A percentile compares a stretch with the other conserved stretches of the same genome.
Evolutionary conservation across 2,797 vertebrate species (phyloP).

Genomic region (Gobionotothen gibberifrons): DNA sequence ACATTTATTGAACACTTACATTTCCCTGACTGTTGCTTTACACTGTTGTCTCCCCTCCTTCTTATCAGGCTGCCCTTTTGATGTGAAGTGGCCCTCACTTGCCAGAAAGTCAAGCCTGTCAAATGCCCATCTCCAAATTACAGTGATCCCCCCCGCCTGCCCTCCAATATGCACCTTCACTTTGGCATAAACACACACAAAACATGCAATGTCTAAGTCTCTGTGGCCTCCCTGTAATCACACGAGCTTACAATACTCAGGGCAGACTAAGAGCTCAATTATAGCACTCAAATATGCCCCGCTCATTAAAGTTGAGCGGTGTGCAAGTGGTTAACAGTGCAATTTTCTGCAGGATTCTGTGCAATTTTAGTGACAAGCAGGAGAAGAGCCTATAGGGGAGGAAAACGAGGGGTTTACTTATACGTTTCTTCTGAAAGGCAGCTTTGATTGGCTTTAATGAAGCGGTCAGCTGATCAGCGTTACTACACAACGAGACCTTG

Average conservation of each 20-base stretch:
- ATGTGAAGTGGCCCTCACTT: slow-evolving; percentile 32
- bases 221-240: slow-evolving; percentile 58
- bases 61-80: slow-evolving; percentile 23
- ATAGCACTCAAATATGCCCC: slow-evolving; percentile 41
- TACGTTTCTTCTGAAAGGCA: slow-evolving; percentile 14
- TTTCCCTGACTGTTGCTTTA: not conserved
- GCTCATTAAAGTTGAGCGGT: slow-evolving; percentile 61
- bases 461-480: slow-evolving; percentile 42
- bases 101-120: slow-evolving; percentile 29
- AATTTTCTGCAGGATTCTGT: slow-evolving; percentile 32
- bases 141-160: slow-evolving; percentile 34
- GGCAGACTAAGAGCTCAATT: slow-evolving; percentile 69
- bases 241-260: slow-evolving; percentile 54
- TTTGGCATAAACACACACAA: slow-evolving; percentile 46
- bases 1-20: not conserved
- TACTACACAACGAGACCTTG: slow-evolving; percentile 44
- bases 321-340: slow-evolving; percentile 43
- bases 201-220: slow-evolving; percentile 35
- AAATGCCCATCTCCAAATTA: slow-evolving; percentile 57
- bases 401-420: slow-evolving; percentile 15
- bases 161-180: slow-evolving; percentile 26
- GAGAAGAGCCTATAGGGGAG: slow-evolving; percentile 3
- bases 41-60: not conserved
- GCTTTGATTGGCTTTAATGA: slow-evolving; percentile 64
- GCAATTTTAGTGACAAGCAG: slow-evolving; percentile 44